Conservation (phyloP, 2,797 vertebrate species). For the Rhabdomys pumilio region DNA sequence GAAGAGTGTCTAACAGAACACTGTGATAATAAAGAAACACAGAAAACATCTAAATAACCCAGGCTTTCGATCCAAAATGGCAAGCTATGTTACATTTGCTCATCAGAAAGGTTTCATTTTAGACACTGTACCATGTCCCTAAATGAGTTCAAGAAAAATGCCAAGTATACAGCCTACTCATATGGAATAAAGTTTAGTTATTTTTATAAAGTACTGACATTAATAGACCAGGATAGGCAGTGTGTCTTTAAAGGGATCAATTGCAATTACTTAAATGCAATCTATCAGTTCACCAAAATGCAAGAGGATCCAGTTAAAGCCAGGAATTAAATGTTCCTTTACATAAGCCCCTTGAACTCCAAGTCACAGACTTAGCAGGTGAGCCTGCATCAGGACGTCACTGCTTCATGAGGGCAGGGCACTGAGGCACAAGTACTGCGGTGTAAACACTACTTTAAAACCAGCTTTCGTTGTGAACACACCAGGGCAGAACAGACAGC, state of each 20-base stretch:
- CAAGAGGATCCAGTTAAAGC: slow-evolving; percentile 53
- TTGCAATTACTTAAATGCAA: slow-evolving; percentile 31
- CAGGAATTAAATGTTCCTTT: slow-evolving; percentile 62
- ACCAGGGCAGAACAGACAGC: slow-evolving; percentile 20
- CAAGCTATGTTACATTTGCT: background rate
- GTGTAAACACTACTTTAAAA: slow-evolving; percentile 33
- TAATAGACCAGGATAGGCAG: slow-evolving; percentile 11
- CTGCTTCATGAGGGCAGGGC: slow-evolving; percentile 21
- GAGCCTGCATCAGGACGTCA: background rate
- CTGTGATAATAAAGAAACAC: slow-evolving; percentile 13
- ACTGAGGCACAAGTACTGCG: background rate
- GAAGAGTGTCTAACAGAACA: slow-evolving; percentile 22
- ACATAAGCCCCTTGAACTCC: slow-evolving; percentile 27
- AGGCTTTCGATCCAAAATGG: slow-evolving; percentile 51
- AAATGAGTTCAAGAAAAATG: slow-evolving; percentile 19
- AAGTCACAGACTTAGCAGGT: slow-evolving; percentile 57
- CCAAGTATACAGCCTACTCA: slow-evolving; percentile 1
- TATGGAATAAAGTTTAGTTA: slow-evolving; percentile 27
- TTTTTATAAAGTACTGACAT: slow-evolving; percentile 32
- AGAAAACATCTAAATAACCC: background rate
- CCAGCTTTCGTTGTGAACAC: slow-evolving; percentile 48
- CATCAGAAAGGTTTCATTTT: background rate
- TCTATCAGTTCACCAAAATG: slow-evolving; percentile 41
- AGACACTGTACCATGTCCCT: background rate
- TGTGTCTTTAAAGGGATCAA: slow-evolving; percentile 27